These are phyloP conservation scores for Halcyon malimbica DNA, from an alignment of 2,113 vertebrate genomes.

Conservation along the genomic window DNA sequence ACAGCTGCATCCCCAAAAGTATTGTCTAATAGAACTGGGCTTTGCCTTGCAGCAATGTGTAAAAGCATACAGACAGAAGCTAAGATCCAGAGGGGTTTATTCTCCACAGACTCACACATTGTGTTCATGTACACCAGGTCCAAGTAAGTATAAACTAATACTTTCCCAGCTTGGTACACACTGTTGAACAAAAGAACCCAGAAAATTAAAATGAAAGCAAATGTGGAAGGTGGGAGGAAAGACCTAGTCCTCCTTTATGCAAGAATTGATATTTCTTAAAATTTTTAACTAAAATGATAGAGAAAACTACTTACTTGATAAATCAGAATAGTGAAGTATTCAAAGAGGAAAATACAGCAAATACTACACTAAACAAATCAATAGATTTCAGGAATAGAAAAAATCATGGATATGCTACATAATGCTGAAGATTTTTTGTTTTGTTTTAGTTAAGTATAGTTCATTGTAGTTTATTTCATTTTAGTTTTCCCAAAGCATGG, in stretches of 20 bases:
- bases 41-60: not conserved
- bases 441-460: not conserved
- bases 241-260: not conserved
- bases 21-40: not conserved
- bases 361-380: not conserved
- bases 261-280: not conserved
- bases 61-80: not conserved
- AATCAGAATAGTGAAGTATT: not conserved
- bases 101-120: not conserved
- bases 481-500: not conserved
- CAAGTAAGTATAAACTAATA: not conserved
- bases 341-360: not conserved
- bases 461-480: not conserved
- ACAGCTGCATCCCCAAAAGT: constrained; percentile 11
- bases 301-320: not conserved
- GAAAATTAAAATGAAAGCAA: not conserved
- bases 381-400: not conserved
- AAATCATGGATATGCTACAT: not conserved
- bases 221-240: not conserved
- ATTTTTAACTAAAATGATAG: not conserved
- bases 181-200: not conserved
- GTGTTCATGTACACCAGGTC: not conserved
- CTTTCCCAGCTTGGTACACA: not conserved
- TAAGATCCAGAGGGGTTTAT: not conserved
- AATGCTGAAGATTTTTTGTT: not conserved